A percentile compares a stretch with the other conserved stretches of the same genome.
Conservation (phyloP, 2,888 invertebrate species). For the Apomyelois bistriatella region DNA sequence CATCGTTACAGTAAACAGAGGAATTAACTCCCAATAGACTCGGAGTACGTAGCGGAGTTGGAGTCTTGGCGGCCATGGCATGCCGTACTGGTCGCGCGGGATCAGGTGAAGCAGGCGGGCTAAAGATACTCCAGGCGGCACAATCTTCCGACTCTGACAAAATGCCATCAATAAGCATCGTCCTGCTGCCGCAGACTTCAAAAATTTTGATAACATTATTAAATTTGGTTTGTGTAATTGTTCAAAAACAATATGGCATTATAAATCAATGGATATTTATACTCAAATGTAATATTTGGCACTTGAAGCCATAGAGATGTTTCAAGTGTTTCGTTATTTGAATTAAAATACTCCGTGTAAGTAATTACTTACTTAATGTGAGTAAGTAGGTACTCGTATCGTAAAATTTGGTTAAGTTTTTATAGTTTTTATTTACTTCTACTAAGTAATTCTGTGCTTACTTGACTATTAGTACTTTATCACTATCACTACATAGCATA, state of each 20-base stretch:
- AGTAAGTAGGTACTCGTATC: no score
- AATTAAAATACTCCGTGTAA: no score
- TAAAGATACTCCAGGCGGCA: neutral
- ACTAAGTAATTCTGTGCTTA: no score
- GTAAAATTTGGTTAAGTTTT: no score
- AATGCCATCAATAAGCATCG: neutral
- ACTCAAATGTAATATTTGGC: no score
- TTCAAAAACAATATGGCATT: neutral
- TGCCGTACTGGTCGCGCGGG: constrained; percentile 58
- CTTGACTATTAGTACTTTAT: no score
- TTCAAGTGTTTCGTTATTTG: no score
- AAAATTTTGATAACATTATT: neutral
- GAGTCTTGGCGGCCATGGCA: constrained; percentile 39
- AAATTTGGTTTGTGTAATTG: neutral
- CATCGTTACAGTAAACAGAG: constrained; percentile 35
- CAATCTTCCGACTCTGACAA: neutral
- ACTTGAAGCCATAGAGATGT: no score
- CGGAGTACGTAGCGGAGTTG: constrained; percentile 34
- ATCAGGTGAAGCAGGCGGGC: constrained; percentile 26
- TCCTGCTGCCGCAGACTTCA: neutral
- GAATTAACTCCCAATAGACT: constrained; percentile 59
- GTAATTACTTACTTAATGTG: no score
- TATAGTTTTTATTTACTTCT: no score
- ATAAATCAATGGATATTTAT: neutral
- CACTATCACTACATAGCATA: no score